Base-by-base conservation (phyloP, 2,888 invertebrate species). In the Caenorhabditis zanzibari region DNA sequence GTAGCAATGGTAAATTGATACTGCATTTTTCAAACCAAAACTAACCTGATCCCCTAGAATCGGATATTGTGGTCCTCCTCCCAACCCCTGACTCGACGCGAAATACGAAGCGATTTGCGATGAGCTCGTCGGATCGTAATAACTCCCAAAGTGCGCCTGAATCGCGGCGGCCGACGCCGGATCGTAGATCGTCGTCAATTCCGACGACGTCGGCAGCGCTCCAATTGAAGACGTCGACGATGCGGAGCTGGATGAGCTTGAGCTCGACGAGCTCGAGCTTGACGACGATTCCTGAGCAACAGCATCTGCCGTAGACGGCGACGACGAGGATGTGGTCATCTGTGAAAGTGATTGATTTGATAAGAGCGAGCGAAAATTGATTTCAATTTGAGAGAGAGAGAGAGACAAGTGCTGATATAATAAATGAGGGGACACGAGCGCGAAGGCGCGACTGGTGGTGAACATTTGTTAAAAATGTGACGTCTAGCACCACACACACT, bases 381-480 rank as follows among this genome's bases (percentile, higher is more conserved):
- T 6, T 2, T 38, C 2, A 38, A 38, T n/a, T n/a, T n/a, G 12
- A 38, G 38, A 38, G 26, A n/a, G 38, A 52, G 49, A 52, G 52
- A n/a, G 35, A n/a, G 41, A 16, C n/a, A 54, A 35, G 68, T 54
- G 68, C 44, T 75, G 76, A 76, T 76, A 76, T 76, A 76, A 76
- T 79, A 79, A 79, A 79, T 79, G 79, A 79, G 47, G 61, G 52
- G 26, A 22, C n/a, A 44, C 47, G 47, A 52, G 58, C 56, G 71
- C 28, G 56, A 12, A 14, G 32, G 35, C 4, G 24, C 22, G 32
- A 14, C 14, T 7, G 44, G 63, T 68, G 22, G 56, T 49, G 75
- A 79, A 71, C 79, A 79, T 79, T 79, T 79, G 79, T 79, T 79
- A 79, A 79, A 74, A 79, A 79, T 79, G 79, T 76, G 76, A 64